Evolutionary conservation across 53 echinoderm and acorn worm genomes (phyloP), one percentile per base, ranked within the genome.

Genomic region (Actinopyga echinites): DNA sequence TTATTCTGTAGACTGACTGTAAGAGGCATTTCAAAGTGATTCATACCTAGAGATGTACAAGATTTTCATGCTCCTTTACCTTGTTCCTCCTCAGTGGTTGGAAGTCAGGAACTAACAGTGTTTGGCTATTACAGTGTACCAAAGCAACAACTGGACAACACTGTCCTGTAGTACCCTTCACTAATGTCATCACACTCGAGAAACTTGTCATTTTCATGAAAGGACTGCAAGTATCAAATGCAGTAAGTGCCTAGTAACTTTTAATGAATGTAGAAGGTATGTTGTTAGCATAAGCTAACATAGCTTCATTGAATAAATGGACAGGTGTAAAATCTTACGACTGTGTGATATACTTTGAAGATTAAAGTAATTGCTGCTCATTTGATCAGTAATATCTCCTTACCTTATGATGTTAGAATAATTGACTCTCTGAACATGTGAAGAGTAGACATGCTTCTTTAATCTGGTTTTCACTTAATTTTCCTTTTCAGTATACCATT

Each of bases 61-160:
- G 62, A 4, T n/a, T 44, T 26, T 74, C 4, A n/a, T 7, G 28
- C 9, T 36, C 21, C 23, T 36, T 42, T 31, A 30, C 30, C 32
- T 69, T 55, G 66, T 36, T 44, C 0, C 62, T 69, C 36, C 42
- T 37, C 38, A 68, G 30, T 31, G 82, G 75, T 29, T 93, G 93
- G 93, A 69, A 67, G 13, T 80, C 86, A 55, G 59, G 59, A 17
- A 60, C 33, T 24, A 84, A 90, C 61, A 65, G 85, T 73, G 84
- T 93, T n/a, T 93, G 93, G 93, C 69, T 85, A 42, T 56, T 91
- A 33, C 68, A 88, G 60, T 93, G 93, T 64, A 65, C 78, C 20
- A 35, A 34, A 23, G 79, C 88, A 23, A 8, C 36, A 44, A 17
- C 34, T 8, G 31, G 42, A 4, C 69, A 88, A 19, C 52, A 64